Base-by-base conservation (phyloP, 2,888 invertebrate genomes). In the Drosophila anceps region DNA sequence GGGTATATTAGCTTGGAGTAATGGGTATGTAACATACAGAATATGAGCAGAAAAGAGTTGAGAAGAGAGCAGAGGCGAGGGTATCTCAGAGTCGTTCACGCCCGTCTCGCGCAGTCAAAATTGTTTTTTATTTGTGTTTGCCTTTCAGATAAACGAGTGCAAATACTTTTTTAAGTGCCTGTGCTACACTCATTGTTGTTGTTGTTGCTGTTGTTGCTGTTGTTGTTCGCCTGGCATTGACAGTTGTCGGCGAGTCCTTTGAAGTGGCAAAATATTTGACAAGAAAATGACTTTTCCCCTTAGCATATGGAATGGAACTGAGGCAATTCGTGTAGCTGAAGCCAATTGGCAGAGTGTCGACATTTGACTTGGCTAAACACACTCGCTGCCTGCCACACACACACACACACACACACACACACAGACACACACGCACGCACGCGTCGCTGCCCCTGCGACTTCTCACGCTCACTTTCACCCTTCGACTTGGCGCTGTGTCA, bases 251-350 rank as follows among this genome's bases (percentile, higher is more conserved):
- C 73, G 67, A 65, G 64, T 63, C 70, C 89, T 88, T 88, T 84
- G 84, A 84, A 84, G 89, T 84, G 84, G 84, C 79, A 81, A 86
- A 84, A 84, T 84, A 86, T 84, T 84, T 84, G 89, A 86, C 87
- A 84, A 86, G 84, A 76, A 88, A 86, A 84, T 84, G 79, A 84
- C 74, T 76, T 83, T 78, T 73, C 44, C 8, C 43, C 35, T 29
- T 9, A 37, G 63, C 41, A 41, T 18, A 31, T 18, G 50, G 31
- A 6, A 7, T 6, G 50, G 13, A 50, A 4, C 29, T 29, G 8
- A 18, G 31, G 31, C 31, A 1, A 10, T 29, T 48, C 31, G 48
- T 48, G 46, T 10, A 5, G 29, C 55, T 35, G 59, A 54, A 50
- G 76, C 15, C 75, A 73, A 76, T 76, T 77, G 79, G 44, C 66